A percentile compares a stretch with the other conserved stretches of the same genome.
Conservation (phyloP, 2,888 invertebrate genomes). For the Sinhomidia bicolor region DNA sequence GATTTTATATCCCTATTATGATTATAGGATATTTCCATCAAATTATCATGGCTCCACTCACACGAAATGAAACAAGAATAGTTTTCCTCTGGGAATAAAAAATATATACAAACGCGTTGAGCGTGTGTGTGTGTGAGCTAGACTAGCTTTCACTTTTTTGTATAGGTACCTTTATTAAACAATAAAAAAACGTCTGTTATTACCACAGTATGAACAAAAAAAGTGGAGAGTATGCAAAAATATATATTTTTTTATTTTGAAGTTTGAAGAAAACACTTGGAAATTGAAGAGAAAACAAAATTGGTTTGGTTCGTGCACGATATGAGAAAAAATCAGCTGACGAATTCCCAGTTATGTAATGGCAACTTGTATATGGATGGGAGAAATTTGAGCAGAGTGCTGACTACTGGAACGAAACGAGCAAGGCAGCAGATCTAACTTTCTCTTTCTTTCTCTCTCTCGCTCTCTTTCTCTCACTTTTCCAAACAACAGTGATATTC, state of each 20-base stretch:
- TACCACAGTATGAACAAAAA: background rate
- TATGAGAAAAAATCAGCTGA: slow-evolving; percentile 61
- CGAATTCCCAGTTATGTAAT: slow-evolving; percentile 68
- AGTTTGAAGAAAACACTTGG: background rate
- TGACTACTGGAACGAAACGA: background rate
- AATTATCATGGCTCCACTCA: background rate
- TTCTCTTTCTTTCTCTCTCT: background rate
- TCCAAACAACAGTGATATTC: background rate
- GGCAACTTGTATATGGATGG: background rate
- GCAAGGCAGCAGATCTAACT: background rate
- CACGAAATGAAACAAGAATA: background rate
- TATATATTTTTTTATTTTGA: background rate
- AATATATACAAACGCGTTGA: background rate
- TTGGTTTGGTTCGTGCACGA: slow-evolving; percentile 2
- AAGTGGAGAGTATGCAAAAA: background rate
- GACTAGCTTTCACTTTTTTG: too few relatives aligned
- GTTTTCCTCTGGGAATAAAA: background rate
- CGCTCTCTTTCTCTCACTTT: background rate
- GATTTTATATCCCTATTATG: background rate
- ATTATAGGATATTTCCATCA: background rate
- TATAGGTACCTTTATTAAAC: too few relatives aligned
- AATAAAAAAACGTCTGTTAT: background rate
- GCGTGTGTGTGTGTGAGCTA: background rate
- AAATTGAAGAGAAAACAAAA: slow-evolving; percentile 2
- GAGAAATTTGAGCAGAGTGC: background rate